phyloP scores from a whole-genome alignment of 2,797 vertebrate species.

The Anguilla marmorata region DNA sequence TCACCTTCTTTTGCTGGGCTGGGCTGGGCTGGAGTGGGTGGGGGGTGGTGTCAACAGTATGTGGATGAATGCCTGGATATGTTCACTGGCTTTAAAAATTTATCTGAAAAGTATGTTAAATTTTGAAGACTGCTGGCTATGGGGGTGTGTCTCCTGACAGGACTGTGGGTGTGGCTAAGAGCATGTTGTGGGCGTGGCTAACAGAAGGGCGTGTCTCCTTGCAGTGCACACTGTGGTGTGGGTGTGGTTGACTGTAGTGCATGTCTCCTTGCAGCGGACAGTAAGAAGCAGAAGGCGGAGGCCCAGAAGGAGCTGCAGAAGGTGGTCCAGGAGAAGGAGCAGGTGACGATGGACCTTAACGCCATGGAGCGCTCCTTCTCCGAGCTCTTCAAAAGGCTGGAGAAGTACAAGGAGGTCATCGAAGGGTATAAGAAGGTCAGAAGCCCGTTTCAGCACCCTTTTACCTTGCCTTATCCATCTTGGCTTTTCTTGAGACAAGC shows the following conservation, averaged over 20 bases:
- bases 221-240: neutral
- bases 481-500: too few relatives aligned
- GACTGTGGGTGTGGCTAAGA: neutral
- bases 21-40: neutral
- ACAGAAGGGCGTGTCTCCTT: neutral
- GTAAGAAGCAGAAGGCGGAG: slow-evolving; percentile 73
- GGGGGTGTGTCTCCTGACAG: neutral
- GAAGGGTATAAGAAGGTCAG: slow-evolving; percentile 85
- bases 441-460: neutral
- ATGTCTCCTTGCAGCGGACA: slow-evolving; percentile 69
- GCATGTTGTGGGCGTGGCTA: neutral
- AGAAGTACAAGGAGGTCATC: slow-evolving; percentile 85
- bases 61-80: neutral
- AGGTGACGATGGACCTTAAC: slow-evolving; percentile 76
- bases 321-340: slow-evolving; percentile 79
- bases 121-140: neutral
- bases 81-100: too few relatives aligned
- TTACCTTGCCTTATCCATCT: neutral
- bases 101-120: too few relatives aligned
- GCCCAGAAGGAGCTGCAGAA: slow-evolving; percentile 69
- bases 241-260: neutral
- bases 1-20: neutral
- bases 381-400: slow-evolving; percentile 86
- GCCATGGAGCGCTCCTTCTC: slow-evolving; percentile 85
- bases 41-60: neutral